Evolutionary conservation across 1,140 invertebrate genomes (phyloP).

Genomic region (Heliconius hermathena): DNA sequence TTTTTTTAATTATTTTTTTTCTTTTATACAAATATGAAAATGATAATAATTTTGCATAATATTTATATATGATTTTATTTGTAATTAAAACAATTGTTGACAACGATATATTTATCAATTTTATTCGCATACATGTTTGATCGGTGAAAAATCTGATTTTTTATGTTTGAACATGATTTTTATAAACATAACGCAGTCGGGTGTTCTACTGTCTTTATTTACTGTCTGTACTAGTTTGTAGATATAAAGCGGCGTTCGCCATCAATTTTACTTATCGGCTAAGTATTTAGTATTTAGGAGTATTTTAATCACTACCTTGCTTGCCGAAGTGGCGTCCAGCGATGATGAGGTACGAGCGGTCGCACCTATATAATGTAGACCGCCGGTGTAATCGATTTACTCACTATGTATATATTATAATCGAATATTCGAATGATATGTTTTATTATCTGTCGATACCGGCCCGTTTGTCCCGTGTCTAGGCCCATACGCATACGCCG

Average conservation of each 20-base stretch:
- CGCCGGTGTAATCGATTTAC: constrained; percentile 25
- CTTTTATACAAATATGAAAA: neutral
- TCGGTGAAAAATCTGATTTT: neutral
- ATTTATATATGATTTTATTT: neutral
- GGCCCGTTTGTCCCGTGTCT: constrained; percentile 20
- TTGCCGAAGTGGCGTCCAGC: constrained; percentile 34
- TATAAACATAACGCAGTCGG: constrained; percentile 15
- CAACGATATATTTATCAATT: neutral
- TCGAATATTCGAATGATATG: constrained; percentile 26
- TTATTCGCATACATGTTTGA: neutral
- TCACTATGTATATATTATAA: constrained; percentile 38
- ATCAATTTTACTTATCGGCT: constrained; percentile 38
- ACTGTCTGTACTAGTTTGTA: constrained; percentile 19
- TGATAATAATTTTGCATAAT: neutral
- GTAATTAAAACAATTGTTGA: neutral
- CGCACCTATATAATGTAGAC: constrained; percentile 20
- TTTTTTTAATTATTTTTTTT: too few species aligned
- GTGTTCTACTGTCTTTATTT: constrained; percentile 17
- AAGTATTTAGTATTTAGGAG: constrained; percentile 41
- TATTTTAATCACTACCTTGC: constrained; percentile 35
- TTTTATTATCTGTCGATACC: neutral
- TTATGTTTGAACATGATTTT: neutral
- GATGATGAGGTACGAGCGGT: constrained; percentile 22
- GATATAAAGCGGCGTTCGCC: constrained; percentile 26
- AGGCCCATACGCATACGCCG: constrained; percentile 8